Percentiles rank a stretch among this genome's conserved stretches.
Evolutionary conservation across 2,113 vertebrate species (phyloP).

Genomic region (Tenebrosternarchus preto): DNA sequence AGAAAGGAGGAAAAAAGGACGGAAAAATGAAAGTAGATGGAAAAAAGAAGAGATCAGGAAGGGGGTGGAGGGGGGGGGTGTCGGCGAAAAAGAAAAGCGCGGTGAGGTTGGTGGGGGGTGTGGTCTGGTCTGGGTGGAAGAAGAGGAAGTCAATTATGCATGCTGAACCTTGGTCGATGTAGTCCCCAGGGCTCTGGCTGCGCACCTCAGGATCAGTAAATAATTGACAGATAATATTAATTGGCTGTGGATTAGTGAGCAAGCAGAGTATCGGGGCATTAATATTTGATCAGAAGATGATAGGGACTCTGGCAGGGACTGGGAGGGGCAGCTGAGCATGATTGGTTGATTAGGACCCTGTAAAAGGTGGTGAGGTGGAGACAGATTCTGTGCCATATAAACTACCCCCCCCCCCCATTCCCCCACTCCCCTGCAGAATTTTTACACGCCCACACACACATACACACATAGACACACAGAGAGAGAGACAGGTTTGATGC

Average conservation of each 20-base stretch:
- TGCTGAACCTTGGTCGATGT: slow-evolving; percentile 98
- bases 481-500: slow-evolving; percentile 72
- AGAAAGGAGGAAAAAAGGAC: slow-evolving; percentile 39
- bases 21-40: slow-evolving; percentile 54
- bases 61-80: slow-evolving; percentile 53
- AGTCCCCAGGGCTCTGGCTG: slow-evolving; percentile 96
- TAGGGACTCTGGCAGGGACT: slow-evolving; percentile 96
- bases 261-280: slow-evolving; percentile 99
- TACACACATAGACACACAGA: slow-evolving; percentile 65
- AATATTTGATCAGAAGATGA: slow-evolving; percentile 99
- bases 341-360: slow-evolving; percentile 88
- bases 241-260: slow-evolving; percentile 99
- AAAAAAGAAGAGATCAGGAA: slow-evolving; percentile 50
- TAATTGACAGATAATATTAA: slow-evolving; percentile 99
- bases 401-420: slow-evolving; percentile 57
- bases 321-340: slow-evolving; percentile 97
- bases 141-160: slow-evolving; percentile 93
- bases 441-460: slow-evolving; percentile 67
- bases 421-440: too few species aligned
- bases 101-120: slow-evolving; percentile 15
- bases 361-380: slow-evolving; percentile 82
- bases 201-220: slow-evolving; percentile 99
- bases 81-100: slow-evolving; percentile 55
- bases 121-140: slow-evolving; percentile 27
- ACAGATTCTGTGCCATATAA: slow-evolving; percentile 56